These are phyloP conservation scores for Drepana arcuata DNA, from an alignment of 1,140 invertebrate genomes.

Conservation along the genomic window DNA sequence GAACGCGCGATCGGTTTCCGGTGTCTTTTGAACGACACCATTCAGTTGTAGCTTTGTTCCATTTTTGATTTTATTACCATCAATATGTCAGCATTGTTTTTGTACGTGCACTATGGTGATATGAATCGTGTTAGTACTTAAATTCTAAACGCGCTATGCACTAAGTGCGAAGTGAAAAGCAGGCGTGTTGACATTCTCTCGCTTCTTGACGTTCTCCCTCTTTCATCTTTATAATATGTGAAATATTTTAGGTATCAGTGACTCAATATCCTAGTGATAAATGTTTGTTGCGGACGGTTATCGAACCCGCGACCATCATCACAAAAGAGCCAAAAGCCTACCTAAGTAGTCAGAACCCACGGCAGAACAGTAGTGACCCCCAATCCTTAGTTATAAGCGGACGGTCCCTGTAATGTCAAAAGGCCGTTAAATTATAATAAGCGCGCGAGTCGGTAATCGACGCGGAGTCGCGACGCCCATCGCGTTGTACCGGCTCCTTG, in stretches of 20 bases:
- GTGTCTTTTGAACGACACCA: conserved; percentile 9
- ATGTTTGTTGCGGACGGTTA: too few relatives aligned
- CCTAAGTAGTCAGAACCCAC: too few relatives aligned
- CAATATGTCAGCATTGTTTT: neutral
- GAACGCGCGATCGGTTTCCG: conserved; percentile 26
- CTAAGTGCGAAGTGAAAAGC: too few relatives aligned
- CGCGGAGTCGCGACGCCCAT: conserved; percentile 43
- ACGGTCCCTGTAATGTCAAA: conserved; percentile 39
- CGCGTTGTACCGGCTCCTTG: conserved; percentile 42
- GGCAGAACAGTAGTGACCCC: conserved; percentile 23
- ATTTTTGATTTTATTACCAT: neutral
- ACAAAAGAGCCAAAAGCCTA: neutral
- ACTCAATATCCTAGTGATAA: too few relatives aligned
- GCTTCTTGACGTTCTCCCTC: too few relatives aligned
- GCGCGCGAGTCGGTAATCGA: conserved; percentile 36
- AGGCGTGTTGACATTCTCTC: too few relatives aligned
- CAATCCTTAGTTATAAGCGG: conserved; percentile 18
- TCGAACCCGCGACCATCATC: too few relatives aligned
- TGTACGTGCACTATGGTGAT: neutral
- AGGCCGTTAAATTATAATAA: conserved; percentile 42
- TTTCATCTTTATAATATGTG: neutral
- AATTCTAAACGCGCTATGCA: neutral
- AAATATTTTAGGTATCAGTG: neutral
- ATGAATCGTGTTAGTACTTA: neutral
- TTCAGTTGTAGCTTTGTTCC: neutral